phyloP scores from a whole-genome alignment of 2,888 invertebrate species.

The Monopis laevigella region DNA sequence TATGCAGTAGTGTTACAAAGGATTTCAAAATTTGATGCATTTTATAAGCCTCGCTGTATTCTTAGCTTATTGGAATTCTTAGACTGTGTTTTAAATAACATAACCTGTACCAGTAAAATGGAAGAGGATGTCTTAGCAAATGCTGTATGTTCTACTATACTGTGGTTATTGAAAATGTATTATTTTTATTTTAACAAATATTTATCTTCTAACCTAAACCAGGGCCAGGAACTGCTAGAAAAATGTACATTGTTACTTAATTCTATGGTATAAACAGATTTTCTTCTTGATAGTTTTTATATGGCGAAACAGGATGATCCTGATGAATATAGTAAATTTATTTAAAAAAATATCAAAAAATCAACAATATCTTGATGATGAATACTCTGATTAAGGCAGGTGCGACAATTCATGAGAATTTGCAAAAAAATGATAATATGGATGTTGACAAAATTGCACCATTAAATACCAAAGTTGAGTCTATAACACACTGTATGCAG shows the following conservation, averaged over 20 bases:
- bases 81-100: slow-evolving; percentile 72
- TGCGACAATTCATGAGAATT: slow-evolving; percentile 66
- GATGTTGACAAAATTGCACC: slow-evolving; percentile 70
- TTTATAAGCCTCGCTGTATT: slow-evolving; percentile 88
- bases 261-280: too few relatives aligned
- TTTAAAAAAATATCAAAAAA: slow-evolving; percentile 81
- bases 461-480: slow-evolving; percentile 65
- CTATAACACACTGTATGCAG: slow-evolving; percentile 79
- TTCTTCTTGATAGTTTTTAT: too few relatives aligned
- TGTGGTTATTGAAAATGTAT: too few relatives aligned
- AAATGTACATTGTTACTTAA: too few relatives aligned
- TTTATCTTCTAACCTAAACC: too few relatives aligned
- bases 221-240: too few relatives aligned
- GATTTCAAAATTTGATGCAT: slow-evolving; percentile 88
- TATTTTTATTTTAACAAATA: too few relatives aligned
- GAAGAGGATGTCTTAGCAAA: slow-evolving; percentile 87
- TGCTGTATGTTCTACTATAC: too few relatives aligned
- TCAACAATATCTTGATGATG: slow-evolving; percentile 69
- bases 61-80: slow-evolving; percentile 86
- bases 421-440: slow-evolving; percentile 69
- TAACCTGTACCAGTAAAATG: slow-evolving; percentile 81
- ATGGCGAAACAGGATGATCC: too few relatives aligned
- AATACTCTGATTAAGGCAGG: slow-evolving; percentile 65
- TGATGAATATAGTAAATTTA: slow-evolving; percentile 69
- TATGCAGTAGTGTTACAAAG: slow-evolving; percentile 89